Conservation (phyloP, 2,113 vertebrate genomes). For the Nestor notabilis region DNA sequence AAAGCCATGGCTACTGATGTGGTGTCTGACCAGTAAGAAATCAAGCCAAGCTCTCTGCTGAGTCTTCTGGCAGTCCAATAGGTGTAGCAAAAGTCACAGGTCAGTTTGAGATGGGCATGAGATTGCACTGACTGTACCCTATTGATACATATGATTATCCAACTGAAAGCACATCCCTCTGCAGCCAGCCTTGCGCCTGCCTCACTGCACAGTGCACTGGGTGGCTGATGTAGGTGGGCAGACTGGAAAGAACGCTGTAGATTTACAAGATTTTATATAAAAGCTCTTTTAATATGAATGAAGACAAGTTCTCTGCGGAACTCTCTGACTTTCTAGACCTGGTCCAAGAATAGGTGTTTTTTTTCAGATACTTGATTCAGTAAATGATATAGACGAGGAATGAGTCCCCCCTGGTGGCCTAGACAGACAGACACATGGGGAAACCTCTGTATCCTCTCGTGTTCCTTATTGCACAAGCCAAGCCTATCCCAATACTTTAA, state of each 20-base stretch:
- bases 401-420: conserved; percentile 61
- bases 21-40: neutral
- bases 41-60: neutral
- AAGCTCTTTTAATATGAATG: neutral
- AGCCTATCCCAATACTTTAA: neutral
- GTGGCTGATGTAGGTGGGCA: neutral
- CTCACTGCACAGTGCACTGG: rapidly evolving
- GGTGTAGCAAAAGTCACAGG: neutral
- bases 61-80: neutral
- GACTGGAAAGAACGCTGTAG: neutral
- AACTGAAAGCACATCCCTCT: rapidly evolving
- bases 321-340: neutral
- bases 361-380: neutral
- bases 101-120: neutral
- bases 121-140: neutral
- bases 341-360: neutral
- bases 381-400: neutral
- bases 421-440: neutral
- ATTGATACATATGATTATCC: rapidly evolving
- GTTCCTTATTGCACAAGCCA: neutral
- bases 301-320: neutral
- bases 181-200: neutral
- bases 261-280: neutral
- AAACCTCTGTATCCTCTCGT: neutral
- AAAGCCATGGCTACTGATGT: neutral